These are phyloP conservation scores for Sparus aurata DNA, from an alignment of 2,797 vertebrate genomes.

Conservation along the genomic window DNA sequence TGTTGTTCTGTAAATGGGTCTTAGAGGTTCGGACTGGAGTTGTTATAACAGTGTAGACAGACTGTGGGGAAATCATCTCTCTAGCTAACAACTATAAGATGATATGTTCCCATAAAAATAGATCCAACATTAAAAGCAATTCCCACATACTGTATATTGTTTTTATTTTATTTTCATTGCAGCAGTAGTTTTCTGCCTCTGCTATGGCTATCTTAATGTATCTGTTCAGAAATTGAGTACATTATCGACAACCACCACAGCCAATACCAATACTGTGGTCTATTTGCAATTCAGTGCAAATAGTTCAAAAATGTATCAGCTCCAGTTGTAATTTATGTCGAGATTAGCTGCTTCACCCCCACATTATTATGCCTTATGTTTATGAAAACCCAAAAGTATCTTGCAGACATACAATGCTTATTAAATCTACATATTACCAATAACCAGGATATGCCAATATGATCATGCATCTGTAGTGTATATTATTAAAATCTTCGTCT, in stretches of 20 bases:
- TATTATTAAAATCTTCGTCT: not conserved
- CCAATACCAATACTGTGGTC: slow-evolving; percentile 6
- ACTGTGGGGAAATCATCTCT: not conserved
- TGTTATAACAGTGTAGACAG: not conserved
- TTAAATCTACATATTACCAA: too few species aligned
- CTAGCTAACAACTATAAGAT: not conserved
- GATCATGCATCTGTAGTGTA: not conserved
- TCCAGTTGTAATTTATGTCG: slow-evolving; percentile 20
- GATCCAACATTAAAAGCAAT: not conserved
- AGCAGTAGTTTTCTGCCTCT: not conserved
- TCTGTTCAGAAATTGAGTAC: not conserved
- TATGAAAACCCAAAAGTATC: too few species aligned
- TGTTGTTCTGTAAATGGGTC: not conserved
- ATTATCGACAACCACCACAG: not conserved
- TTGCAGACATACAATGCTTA: too few species aligned
- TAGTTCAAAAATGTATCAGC: slow-evolving; percentile 13
- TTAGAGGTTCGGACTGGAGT: not conserved
- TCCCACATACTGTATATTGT: not conserved
- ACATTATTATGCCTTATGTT: too few species aligned
- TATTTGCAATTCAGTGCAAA: slow-evolving; percentile 20
- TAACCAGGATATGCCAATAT: not conserved
- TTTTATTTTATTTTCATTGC: not conserved
- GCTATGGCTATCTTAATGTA: not conserved
- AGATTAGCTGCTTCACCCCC: slow-evolving; percentile 10
- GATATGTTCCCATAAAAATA: not conserved